A percentile compares a stretch with the other conserved stretches of the same genome.
Conservation (phyloP, 2,888 invertebrate genomes). For the Lasioglossum villosulum region DNA sequence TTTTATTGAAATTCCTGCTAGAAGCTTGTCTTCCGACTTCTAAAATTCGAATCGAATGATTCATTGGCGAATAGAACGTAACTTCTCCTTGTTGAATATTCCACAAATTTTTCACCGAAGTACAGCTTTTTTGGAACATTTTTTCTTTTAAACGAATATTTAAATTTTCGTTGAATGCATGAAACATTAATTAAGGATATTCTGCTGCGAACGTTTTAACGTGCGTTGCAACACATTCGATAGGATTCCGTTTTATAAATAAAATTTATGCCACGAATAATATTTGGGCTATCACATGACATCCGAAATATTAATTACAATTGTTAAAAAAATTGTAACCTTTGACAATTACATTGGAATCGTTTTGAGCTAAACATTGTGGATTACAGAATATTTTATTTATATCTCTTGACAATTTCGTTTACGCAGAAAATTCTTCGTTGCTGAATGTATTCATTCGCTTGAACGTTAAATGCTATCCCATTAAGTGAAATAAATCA, state of each 20-base stretch:
- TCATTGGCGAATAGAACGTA: background rate
- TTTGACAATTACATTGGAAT: background rate
- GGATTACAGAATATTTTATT: background rate
- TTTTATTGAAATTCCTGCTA: background rate
- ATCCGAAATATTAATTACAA: background rate
- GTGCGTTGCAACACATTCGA: background rate
- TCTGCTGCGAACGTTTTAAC: background rate
- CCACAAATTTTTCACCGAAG: background rate
- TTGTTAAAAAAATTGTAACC: background rate
- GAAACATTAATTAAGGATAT: background rate
- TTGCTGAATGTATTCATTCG: background rate
- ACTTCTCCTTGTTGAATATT: background rate
- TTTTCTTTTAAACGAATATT: background rate
- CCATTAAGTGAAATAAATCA: background rate
- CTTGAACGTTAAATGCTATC: background rate
- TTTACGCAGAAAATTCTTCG: no score
- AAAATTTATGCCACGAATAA: background rate
- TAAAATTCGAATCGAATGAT: background rate
- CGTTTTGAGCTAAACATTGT: background rate
- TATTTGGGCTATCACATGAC: background rate
- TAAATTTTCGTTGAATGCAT: background rate
- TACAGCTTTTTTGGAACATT: background rate
- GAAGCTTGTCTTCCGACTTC: background rate
- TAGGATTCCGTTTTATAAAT: background rate
- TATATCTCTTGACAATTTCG: background rate